These are phyloP conservation scores for Megamerina dolium DNA, from an alignment of 2,888 invertebrate species.

Conservation along the genomic window DNA sequence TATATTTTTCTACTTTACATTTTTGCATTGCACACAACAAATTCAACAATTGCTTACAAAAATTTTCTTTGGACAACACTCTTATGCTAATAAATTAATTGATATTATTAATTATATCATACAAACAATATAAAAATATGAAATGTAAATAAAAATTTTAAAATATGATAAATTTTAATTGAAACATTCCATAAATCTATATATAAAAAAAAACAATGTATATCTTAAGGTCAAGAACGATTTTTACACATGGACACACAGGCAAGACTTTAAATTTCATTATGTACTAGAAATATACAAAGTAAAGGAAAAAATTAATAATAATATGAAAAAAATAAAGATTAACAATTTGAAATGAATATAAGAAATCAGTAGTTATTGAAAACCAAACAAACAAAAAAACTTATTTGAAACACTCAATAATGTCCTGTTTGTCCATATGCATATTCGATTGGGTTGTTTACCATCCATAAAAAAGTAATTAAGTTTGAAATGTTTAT, in stretches of 20 bases:
- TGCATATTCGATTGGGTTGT: too few relatives aligned
- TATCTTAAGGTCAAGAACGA: constrained; percentile 29
- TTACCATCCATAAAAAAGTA: too few relatives aligned
- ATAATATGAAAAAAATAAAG: constrained; percentile 5
- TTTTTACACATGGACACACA: constrained; percentile 36
- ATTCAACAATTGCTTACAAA: neutral
- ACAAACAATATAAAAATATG: constrained; percentile 19
- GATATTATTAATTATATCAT: constrained; percentile 11
- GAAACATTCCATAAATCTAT: constrained; percentile 26
- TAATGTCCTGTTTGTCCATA: too few relatives aligned
- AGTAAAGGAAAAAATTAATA: constrained; percentile 5
- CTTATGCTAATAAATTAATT: neutral
- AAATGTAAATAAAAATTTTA: constrained; percentile 8
- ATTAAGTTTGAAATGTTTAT: too few relatives aligned
- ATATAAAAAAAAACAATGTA: too few relatives aligned
- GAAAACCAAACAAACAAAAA: constrained; percentile 8
- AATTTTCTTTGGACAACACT: neutral
- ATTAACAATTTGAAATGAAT: constrained; percentile 10
- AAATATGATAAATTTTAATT: neutral
- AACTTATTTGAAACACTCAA: too few relatives aligned
- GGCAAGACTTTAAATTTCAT: constrained; percentile 28
- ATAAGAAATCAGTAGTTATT: constrained; percentile 3
- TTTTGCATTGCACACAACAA: neutral
- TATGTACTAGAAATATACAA: neutral
- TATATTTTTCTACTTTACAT: neutral